Percentiles rank a stretch among this genome's conserved stretches.
Conservation (phyloP, 1,140 invertebrate genomes). For the Physella acuta region DNA sequence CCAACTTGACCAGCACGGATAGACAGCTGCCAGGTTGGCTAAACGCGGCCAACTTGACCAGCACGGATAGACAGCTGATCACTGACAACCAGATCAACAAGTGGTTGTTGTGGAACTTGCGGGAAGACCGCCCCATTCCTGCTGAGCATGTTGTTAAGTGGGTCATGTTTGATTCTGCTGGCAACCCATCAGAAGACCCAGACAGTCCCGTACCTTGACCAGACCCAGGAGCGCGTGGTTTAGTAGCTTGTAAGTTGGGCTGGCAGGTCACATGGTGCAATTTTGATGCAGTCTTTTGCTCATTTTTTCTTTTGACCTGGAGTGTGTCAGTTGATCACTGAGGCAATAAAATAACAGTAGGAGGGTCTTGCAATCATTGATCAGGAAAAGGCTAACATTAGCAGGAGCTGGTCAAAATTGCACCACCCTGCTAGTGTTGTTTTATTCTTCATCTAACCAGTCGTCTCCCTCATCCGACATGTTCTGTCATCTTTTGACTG, state of each 20-base stretch:
- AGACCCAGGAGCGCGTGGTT: no score
- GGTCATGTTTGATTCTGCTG: not conserved
- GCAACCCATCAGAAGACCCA: not conserved
- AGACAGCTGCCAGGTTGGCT: no score
- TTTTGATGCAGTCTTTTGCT: not conserved
- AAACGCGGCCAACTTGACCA: not conserved
- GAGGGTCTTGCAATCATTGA: not conserved
- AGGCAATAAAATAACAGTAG: not conserved
- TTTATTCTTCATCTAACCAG: not conserved
- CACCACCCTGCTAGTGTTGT: not conserved
- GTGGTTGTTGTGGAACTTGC: no score
- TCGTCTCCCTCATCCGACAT: no score
- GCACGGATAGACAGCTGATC: no score
- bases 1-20: not conserved
- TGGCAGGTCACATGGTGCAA: no score
- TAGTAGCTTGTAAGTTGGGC: no score
- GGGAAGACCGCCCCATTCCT: no score
- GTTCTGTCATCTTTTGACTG: no score
- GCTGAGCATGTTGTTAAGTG: no score
- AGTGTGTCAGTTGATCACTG: not conserved
- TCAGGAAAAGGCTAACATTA: not conserved
- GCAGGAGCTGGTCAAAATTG: not conserved
- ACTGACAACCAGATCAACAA: not conserved
- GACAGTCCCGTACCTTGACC: not conserved
- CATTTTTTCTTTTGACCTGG: not conserved